Base-by-base conservation (phyloP, 1,140 invertebrate species). In the Brevipalpus yothersi region DNA sequence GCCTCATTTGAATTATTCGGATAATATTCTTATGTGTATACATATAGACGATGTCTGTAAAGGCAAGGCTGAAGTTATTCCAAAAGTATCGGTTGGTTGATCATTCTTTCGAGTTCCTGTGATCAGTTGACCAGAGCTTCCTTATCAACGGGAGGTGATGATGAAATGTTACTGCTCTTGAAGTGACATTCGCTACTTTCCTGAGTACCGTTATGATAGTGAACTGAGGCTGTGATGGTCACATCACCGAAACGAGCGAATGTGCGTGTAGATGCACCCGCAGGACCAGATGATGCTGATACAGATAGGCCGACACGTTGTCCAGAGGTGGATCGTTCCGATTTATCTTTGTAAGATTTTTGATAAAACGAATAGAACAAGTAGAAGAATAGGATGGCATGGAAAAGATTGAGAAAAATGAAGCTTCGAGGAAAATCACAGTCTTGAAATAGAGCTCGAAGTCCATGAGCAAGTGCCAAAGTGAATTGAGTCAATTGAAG, bases 401-500 rank as follows among this genome's bases (percentile, higher is more conserved):
- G 58, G 43, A 62, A 57, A 51, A 62, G 31, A 11, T 47, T 56
- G 9, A 64, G 13, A 5, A 60, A 53, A 3, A 63, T 40, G 42
- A 63, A 55, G 10, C 53, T 45, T 17, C 17, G 31, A 19, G 59
- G 62, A 41, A 60, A 61, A n/a, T 56, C 55, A 47, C 55, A 59
- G 8, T 61, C 58, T 39, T 47, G 23, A 41, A 63, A 31, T 8
- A 63, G 42, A 8, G 31, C 49, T 17, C 56, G 39, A 40, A 40
- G 39, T n/a, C 58, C 59, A n/a, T 63, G 62, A 40, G 45, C 42
- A 19, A 63, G 57, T 10, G 42, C 42, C n/a, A 60, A 21, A 47
- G 21, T 23, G 12, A 54, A 56, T 47, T 43, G 66, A 65, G 72
- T 72, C 69, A 77, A 69, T 67, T 77, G 76, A 60, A 76, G 69